These are phyloP conservation scores for Monarcha castaneiventris DNA, from an alignment of 2,113 vertebrate species.

Conservation along the genomic window DNA sequence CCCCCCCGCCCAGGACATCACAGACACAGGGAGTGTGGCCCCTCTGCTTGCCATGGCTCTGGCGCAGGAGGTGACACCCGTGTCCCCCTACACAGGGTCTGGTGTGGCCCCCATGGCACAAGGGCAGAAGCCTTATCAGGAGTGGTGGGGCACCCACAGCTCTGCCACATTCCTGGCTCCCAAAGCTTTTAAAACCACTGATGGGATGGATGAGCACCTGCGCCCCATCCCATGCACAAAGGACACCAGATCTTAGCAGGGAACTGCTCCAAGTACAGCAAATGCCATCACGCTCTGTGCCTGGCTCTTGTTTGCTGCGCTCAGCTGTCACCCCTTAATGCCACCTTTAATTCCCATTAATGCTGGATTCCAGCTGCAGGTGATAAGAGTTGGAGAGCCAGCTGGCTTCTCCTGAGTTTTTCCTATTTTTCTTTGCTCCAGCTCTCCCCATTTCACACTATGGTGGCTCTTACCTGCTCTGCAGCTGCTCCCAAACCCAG, in stretches of 20 bases:
- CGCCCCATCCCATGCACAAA: accelerated
- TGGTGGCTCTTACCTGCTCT: background rate
- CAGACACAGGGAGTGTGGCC: background rate
- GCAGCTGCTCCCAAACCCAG: background rate
- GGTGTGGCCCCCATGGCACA: accelerated
- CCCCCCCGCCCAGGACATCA: background rate
- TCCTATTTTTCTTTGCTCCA: background rate
- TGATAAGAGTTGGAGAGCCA: background rate
- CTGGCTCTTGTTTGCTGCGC: background rate
- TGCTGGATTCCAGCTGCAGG: background rate
- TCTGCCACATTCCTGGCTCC: background rate
- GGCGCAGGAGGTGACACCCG: accelerated
- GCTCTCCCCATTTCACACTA: background rate
- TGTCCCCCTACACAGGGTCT: background rate
- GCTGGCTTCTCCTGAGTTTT: background rate
- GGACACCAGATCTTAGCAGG: background rate
- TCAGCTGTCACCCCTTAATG: background rate
- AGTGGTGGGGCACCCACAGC: background rate
- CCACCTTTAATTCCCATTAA: background rate
- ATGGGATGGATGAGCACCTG: accelerated
- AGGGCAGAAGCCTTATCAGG: background rate
- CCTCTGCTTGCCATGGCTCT: accelerated
- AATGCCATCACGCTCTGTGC: accelerated
- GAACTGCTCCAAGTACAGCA: background rate
- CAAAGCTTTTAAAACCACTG: background rate